phyloP scores from a whole-genome alignment of 2,797 vertebrate genomes.

The Okamejei kenojei region DNA sequence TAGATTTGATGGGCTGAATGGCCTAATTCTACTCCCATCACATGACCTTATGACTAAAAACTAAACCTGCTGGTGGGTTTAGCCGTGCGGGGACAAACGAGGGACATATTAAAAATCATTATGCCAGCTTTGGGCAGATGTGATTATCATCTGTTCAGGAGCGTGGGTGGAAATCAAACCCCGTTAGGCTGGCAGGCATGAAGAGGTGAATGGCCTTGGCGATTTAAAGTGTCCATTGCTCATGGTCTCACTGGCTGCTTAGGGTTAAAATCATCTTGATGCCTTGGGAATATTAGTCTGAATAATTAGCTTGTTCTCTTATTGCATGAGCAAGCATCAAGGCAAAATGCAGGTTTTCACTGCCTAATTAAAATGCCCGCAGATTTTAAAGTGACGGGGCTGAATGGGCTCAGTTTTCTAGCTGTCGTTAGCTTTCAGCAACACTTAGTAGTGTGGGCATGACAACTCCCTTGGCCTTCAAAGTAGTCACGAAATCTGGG shows the following conservation, averaged over 20 bases:
- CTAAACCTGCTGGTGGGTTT: too few relatives aligned
- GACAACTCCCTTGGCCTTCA: not conserved
- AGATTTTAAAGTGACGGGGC: not conserved
- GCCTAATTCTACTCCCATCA: too few relatives aligned
- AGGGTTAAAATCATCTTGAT: not conserved
- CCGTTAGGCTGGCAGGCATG: not conserved
- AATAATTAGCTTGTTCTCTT: not conserved
- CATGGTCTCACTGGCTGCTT: not conserved
- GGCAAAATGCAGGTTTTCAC: not conserved
- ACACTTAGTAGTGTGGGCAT: not conserved
- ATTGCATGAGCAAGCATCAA: not conserved
- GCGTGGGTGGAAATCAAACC: too few relatives aligned
- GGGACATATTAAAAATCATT: too few relatives aligned
- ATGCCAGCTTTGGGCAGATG: not conserved
- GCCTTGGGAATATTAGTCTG: not conserved
- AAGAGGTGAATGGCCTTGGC: not conserved
- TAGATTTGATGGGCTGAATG: too few relatives aligned
- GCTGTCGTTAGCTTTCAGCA: not conserved
- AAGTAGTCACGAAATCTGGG: not conserved
- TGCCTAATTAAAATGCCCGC: not conserved
- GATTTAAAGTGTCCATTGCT: not conserved
- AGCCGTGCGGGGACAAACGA: too few relatives aligned
- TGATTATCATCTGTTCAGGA: not conserved
- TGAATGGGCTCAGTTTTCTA: not conserved
- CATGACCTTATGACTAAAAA: too few relatives aligned